Evolutionary conservation across 2,797 vertebrate species (phyloP).

Genomic region (Sphaeramia orbicularis): DNA sequence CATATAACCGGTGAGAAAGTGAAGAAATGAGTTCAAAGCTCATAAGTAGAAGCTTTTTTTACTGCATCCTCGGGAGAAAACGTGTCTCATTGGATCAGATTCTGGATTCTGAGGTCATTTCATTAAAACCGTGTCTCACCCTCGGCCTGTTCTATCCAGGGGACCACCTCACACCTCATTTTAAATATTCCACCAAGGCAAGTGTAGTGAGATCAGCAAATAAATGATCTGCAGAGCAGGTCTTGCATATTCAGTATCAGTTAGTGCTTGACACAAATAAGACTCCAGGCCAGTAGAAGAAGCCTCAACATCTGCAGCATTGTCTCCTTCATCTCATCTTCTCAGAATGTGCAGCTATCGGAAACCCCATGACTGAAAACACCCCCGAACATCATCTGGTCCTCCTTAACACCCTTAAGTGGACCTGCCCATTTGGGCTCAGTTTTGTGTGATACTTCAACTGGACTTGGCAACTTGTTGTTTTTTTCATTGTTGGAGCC

Average conservation of each 20-base stretch:
- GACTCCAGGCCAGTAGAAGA: constrained; percentile 53
- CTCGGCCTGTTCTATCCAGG: constrained; percentile 15
- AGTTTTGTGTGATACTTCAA: constrained; percentile 60
- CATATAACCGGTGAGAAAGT: constrained; percentile 48
- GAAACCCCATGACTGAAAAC: constrained; percentile 62
- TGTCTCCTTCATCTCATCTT: constrained; percentile 56
- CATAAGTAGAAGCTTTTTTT: constrained; percentile 50
- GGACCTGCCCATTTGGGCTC: constrained; percentile 51
- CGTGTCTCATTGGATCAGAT: constrained; percentile 30
- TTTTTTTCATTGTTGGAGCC: constrained; percentile 49
- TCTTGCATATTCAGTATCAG: constrained; percentile 44
- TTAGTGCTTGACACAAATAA: constrained; percentile 42
- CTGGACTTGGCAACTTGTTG: constrained; percentile 53
- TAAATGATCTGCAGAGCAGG: constrained; percentile 19
- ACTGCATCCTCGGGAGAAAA: constrained; percentile 28
- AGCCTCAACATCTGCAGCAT: constrained; percentile 69
- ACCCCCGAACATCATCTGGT: constrained; percentile 75
- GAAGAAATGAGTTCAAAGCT: constrained; percentile 52
- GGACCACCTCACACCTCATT: constrained; percentile 38
- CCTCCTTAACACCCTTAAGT: constrained; percentile 65
- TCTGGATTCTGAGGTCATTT: constrained; percentile 53
- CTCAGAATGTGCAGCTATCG: constrained; percentile 53
- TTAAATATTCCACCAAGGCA: constrained; percentile 31
- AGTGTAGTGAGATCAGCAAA: constrained; percentile 32
- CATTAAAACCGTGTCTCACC: constrained; percentile 32